Base-by-base conservation (phyloP, 2,797 vertebrate species). In the Acanthis flammea region DNA sequence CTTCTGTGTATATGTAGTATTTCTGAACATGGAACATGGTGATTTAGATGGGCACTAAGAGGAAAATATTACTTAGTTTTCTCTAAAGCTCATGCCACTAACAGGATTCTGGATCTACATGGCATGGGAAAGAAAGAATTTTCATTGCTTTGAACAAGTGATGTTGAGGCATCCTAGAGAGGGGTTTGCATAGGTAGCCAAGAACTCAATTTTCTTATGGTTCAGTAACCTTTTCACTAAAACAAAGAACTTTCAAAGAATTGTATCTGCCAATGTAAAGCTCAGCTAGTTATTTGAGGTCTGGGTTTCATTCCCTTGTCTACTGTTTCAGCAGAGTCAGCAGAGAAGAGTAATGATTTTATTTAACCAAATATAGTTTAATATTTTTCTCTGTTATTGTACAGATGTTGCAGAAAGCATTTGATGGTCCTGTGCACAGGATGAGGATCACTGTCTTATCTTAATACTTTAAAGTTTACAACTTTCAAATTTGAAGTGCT, bases 221-320 rank as follows among this genome's bases (percentile, higher is more conserved):
- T 87, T 87, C 74, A 73, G 77, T 62, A 87, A 78, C 6, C 30
- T 77, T 80, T 89, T 92, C 73, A 88, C 41, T n/a, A 78, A 81
- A 94, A 79, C 66, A 92, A 90, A 84, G n/a, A 21, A n/a, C 48
- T 88, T 74, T 28, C 39, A 41, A 85, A 92, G 90, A 74, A 39
- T 21, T 42, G 2, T 53, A 23, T 74, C 74, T 85, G 24, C 60
- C 57, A 63, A 2, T 39, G 19, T 67, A 84, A 88, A 76, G 55
- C 55, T 91, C 41, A 77, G 23, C 39, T 63, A 37, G 42, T 74
- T 78, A 70, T 23, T 66, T 66, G 77, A 70, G 70, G 14, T 66
- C 22, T 74, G 45, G 35, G 9, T 90, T 90, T 94, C 37, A 23
- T 88, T 93, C 28, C 48, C 16, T 55, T 70, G 53, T 61, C 68